Conservation (phyloP, 2,113 vertebrate genomes). For the Solea solea region DNA sequence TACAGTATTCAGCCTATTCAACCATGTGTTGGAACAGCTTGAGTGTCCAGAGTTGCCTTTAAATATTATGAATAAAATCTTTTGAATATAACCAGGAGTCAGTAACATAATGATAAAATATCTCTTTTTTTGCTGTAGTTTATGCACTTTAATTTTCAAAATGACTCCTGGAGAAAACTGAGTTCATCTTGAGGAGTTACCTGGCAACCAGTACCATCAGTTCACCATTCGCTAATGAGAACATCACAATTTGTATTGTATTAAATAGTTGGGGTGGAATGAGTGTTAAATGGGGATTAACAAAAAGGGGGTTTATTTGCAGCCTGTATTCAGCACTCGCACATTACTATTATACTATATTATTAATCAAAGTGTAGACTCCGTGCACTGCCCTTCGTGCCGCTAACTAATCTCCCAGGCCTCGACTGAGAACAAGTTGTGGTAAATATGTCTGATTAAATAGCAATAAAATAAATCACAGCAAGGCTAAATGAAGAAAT, state of each 20-base stretch:
- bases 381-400: not conserved
- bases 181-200: no score
- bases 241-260: not conserved
- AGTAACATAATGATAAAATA: no score
- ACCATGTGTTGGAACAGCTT: no score
- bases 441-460: not conserved
- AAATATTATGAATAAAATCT: no score
- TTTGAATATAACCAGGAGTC: no score
- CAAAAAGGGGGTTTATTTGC: not conserved
- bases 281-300: not conserved
- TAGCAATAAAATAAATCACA: not conserved
- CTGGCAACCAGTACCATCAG: not conserved
- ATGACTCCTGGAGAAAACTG: no score
- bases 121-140: no score
- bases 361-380: not conserved
- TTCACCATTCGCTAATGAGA: not conserved
- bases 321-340: slow-evolving; percentile 1
- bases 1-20: no score
- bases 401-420: not conserved
- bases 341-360: no score
- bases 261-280: not conserved
- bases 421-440: slow-evolving; percentile 10
- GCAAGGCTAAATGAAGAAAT: not conserved
- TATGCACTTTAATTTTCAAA: no score
- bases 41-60: no score